These are phyloP conservation scores for Diarsia rubi DNA, from an alignment of 2,888 invertebrate genomes.

Conservation along the genomic window DNA sequence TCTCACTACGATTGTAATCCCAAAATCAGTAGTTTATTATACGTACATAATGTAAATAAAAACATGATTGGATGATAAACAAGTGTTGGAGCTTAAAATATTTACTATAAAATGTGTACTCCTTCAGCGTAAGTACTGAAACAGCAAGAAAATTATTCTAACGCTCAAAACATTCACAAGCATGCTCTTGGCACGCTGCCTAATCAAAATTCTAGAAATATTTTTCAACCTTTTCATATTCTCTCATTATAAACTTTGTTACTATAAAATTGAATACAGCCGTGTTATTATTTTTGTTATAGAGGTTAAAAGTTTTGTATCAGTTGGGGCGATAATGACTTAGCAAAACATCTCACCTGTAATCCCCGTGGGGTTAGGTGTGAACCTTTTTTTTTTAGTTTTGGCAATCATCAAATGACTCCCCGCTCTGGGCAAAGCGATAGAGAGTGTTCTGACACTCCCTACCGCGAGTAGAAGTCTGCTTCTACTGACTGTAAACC, in stretches of 20 bases:
- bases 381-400: no score
- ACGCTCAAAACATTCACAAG: conserved; percentile 58
- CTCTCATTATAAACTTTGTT: conserved; percentile 29
- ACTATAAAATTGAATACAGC: background rate
- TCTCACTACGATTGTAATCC: background rate
- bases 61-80: conserved; percentile 5
- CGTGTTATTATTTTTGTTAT: background rate
- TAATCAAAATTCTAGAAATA: conserved; percentile 65
- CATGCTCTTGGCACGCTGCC: conserved; percentile 57
- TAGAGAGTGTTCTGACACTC: no score
- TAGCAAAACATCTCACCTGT: background rate
- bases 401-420: no score
- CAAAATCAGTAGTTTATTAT: background rate
- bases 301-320: background rate
- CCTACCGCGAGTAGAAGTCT: no score
- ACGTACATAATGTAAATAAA: background rate
- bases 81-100: conserved; percentile 41
- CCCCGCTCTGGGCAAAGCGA: no score
- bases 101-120: conserved; percentile 32
- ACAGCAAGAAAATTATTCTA: conserved; percentile 35
- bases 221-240: conserved; percentile 27
- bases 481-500: no score
- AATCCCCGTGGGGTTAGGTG: background rate
- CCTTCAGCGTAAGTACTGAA: conserved; percentile 21
- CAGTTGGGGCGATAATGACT: background rate